phyloP scores from a whole-genome alignment of 2,888 invertebrate species.

The Ectobius pallidus region DNA sequence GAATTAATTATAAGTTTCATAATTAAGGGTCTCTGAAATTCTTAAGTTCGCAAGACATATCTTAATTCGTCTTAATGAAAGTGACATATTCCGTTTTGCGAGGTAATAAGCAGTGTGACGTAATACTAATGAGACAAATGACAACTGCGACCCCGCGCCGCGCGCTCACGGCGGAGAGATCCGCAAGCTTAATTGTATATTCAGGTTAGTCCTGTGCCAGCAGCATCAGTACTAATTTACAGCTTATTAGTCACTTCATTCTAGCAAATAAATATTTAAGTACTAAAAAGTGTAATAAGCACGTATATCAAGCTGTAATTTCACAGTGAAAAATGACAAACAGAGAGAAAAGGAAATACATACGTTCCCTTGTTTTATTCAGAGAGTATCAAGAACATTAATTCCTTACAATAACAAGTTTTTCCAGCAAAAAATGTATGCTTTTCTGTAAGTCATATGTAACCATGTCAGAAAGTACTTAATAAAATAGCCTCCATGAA shows the following conservation, averaged over 20 bases:
- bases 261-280: neutral
- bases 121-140: conserved; percentile 24
- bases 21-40: neutral
- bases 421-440: no score
- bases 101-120: conserved; percentile 14
- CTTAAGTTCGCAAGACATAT: neutral
- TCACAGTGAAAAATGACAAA: no score
- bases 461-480: no score
- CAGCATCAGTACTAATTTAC: neutral
- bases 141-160: neutral
- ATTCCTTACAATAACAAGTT: no score
- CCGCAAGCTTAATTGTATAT: neutral
- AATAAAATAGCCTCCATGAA: no score
- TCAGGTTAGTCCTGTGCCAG: neutral
- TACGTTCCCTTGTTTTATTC: no score
- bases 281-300: neutral
- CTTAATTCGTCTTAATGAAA: conserved; percentile 9
- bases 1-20: conserved; percentile 6
- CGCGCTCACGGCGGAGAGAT: neutral
- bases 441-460: no score
- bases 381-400: no score
- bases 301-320: no score
- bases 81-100: neutral
- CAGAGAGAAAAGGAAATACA: no score
- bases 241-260: neutral